Base-by-base conservation (phyloP, 2,113 vertebrate genomes). In the Trichechus manatus region DNA sequence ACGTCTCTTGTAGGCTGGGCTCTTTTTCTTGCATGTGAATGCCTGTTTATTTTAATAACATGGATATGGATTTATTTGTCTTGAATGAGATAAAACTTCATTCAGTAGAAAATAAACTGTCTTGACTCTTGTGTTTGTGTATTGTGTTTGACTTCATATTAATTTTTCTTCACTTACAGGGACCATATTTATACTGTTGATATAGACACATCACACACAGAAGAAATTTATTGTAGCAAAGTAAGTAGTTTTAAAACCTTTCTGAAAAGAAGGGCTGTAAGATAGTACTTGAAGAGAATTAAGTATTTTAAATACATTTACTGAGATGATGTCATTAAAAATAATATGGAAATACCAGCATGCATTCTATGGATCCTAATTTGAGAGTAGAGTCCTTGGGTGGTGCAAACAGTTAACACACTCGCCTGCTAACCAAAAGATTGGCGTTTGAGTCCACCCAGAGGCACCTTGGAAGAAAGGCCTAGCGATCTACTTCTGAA, bases 111-210 rank as follows among this genome's bases (percentile, higher is more conserved):
- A 97, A 96, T 56, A 0, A 97, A 77, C 70, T 88, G 27, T 89
- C 79, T 95, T 93, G 85, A 97, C 39, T 96, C 6, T 68, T 94
- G 8, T 14, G 9, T 95, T 96, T 98, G 95, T 79, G 44, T 19
- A 33, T 68, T 92, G 9, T 15, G 8, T 96, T 96, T 99, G 96
- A 98, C 91, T 81, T 86, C 29, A 0, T 95, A 84, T 96, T 98
- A 42, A 93, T 98, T 92, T 98, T 86, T 90, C 84, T 98, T 98
- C 98, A 74, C 98, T 99, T 98, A 63, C 98, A 99, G 99, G 98
- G 99, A 99, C 99, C 99, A 99, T 98, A 99, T 99, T 98, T 99
- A 99, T 99, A 99, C 99, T 82, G 99, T 99, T 98, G 99, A 99
- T 98, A 99, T 99, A 94, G 99, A 99, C 96, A 98, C 98, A 93